These are phyloP conservation scores for Ceryle rudis DNA, from an alignment of 2,797 vertebrate species.

Conservation along the genomic window DNA sequence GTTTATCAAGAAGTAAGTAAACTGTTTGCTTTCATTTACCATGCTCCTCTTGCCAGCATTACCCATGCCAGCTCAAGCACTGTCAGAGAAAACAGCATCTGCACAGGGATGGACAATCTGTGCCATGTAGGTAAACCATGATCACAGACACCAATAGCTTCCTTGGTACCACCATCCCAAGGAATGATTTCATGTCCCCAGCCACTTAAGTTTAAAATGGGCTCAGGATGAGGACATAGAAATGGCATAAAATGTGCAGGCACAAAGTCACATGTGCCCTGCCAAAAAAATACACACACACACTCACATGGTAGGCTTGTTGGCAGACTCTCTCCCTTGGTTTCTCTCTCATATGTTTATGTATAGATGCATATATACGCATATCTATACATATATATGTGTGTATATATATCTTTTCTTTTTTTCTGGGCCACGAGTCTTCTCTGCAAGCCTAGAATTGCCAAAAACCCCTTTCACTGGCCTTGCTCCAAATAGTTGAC, in stretches of 20 bases:
- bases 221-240: not conserved
- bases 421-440: not conserved
- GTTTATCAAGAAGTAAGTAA: not conserved
- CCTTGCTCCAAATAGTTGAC: not conserved
- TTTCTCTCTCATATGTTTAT: conserved; percentile 11
- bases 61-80: not conserved
- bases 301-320: not conserved
- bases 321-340: not conserved
- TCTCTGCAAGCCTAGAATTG: conserved; percentile 27
- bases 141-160: accelerated
- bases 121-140: accelerated
- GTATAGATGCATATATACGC: not conserved
- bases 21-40: not conserved
- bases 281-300: not conserved
- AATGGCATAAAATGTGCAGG: not conserved
- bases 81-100: not conserved
- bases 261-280: not conserved
- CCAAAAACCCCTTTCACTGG: not conserved
- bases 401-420: not conserved
- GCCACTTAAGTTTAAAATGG: not conserved
- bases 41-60: not conserved
- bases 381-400: not conserved
- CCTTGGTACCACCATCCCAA: not conserved
- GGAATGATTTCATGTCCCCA: accelerated
- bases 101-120: not conserved